Evolutionary conservation across 2,113 vertebrate species (phyloP).

Genomic region (Gobio gobio): DNA sequence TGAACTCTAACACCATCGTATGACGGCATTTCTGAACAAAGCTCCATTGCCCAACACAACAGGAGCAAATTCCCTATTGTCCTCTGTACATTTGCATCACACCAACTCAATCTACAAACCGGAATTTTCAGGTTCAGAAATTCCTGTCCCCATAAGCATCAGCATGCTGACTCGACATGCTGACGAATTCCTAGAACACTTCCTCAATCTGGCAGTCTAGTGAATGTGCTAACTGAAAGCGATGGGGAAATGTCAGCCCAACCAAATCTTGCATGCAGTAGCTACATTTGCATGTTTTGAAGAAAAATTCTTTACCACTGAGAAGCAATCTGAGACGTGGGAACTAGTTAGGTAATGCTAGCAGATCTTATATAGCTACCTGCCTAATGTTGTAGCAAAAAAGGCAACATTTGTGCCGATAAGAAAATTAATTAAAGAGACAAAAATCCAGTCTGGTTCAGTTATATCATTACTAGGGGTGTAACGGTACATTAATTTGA

Average conservation of each 20-base stretch:
- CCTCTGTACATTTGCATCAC: neutral
- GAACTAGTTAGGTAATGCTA: neutral
- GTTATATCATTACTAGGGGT: too few species aligned
- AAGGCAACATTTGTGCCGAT: neutral
- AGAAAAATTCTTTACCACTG: neutral
- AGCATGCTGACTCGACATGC: slow-evolving; percentile 64
- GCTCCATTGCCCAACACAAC: neutral
- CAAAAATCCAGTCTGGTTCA: neutral
- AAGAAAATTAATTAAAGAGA: neutral
- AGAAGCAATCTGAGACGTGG: neutral
- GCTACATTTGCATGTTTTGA: neutral
- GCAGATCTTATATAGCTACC: too few species aligned
- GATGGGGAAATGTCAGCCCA: slow-evolving; percentile 40
- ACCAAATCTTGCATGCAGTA: neutral
- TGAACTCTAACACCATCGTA: neutral
- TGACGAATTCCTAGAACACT: slow-evolving; percentile 54
- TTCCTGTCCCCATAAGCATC: slow-evolving; percentile 30
- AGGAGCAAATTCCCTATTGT: neutral
- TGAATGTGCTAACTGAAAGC: slow-evolving; percentile 28
- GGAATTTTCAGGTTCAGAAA: slow-evolving; percentile 38
- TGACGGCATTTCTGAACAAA: slow-evolving; percentile 12
- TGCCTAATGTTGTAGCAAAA: neutral
- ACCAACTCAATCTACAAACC: neutral
- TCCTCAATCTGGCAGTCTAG: slow-evolving; percentile 46
- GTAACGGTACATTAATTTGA: too few species aligned